phyloP scores from a whole-genome alignment of 2,888 invertebrate genomes.

The Gnatocerus cornutus region DNA sequence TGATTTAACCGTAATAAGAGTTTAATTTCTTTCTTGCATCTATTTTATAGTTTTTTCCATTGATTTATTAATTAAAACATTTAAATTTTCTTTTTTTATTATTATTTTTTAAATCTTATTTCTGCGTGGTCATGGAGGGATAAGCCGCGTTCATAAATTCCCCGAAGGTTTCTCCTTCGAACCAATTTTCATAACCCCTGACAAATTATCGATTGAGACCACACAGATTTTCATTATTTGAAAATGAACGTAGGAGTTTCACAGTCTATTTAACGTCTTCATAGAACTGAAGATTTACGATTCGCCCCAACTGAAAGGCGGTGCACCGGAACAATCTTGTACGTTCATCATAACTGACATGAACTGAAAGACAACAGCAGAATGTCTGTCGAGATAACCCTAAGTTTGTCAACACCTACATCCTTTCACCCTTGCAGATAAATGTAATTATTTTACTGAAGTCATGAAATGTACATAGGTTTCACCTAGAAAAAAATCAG shows the following conservation, averaged over 20 bases:
- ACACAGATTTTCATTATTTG: slow-evolving; percentile 24
- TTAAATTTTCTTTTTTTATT: no score
- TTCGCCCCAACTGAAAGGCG: slow-evolving; percentile 28
- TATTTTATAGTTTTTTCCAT: no score
- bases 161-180: no score
- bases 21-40: background rate
- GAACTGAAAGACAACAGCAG: slow-evolving; percentile 36
- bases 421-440: background rate
- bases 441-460: no score
- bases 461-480: no score
- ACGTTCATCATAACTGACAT: slow-evolving; percentile 43
- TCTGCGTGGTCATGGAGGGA: no score
- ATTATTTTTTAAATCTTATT: no score
- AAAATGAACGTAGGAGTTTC: slow-evolving; percentile 38
- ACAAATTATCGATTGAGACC: slow-evolving; percentile 14
- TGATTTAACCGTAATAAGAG: slow-evolving; percentile 5
- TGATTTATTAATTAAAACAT: no score
- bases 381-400: slow-evolving; percentile 23
- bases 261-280: slow-evolving; percentile 43
- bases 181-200: background rate
- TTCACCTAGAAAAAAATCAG: no score
- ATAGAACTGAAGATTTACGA: slow-evolving; percentile 39
- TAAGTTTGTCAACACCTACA: slow-evolving; percentile 23
- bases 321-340: slow-evolving; percentile 42
- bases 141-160: no score